Percentiles rank a stretch among this genome's conserved stretches.
Evolutionary conservation across 2,888 invertebrate genomes (phyloP).

Genomic region (Drosophila anceps): DNA sequence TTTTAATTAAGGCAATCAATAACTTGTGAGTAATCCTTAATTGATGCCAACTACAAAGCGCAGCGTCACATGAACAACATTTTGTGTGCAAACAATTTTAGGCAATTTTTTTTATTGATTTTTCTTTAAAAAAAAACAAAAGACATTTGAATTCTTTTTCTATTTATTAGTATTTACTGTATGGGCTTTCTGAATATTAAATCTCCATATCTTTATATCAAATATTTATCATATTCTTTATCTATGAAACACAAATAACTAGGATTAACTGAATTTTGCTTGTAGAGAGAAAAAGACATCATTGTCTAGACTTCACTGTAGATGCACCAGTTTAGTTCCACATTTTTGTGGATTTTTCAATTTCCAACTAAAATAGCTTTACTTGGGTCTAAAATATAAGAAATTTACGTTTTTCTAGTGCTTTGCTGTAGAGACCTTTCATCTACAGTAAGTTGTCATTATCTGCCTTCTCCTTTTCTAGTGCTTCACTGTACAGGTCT

Average conservation of each 20-base stretch:
- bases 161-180: no score
- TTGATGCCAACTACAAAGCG: constrained; percentile 16
- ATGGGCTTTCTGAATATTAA: no score
- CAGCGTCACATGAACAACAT: background rate
- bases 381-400: background rate
- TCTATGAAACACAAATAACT: background rate
- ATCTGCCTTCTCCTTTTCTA: background rate
- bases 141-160: background rate
- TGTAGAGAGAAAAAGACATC: no score
- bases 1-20: constrained; percentile 70
- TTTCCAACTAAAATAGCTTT: background rate
- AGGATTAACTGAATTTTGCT: background rate
- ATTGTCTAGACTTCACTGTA: no score
- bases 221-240: background rate
- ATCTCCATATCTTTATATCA: no score
- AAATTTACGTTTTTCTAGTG: background rate
- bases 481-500: background rate
- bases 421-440: background rate
- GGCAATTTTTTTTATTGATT: background rate
- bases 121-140: no score
- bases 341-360: background rate
- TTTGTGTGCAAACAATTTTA: background rate
- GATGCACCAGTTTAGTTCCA: no score
- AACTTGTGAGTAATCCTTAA: constrained; percentile 57
- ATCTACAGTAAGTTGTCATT: background rate